These are phyloP conservation scores for Pemphredon lugubris DNA, from an alignment of 2,888 invertebrate species.

Conservation along the genomic window DNA sequence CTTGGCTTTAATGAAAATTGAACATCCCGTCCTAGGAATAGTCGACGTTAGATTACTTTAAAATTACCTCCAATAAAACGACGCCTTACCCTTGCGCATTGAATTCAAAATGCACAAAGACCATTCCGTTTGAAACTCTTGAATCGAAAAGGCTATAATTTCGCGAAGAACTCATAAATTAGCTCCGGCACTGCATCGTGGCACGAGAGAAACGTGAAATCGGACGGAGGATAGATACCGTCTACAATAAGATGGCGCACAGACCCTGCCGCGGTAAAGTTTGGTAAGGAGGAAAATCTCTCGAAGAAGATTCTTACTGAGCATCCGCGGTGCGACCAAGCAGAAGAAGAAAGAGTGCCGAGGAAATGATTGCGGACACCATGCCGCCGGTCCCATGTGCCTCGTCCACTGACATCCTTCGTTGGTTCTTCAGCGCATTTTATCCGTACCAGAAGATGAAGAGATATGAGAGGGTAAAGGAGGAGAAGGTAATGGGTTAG, in stretches of 20 bases:
- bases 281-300: background rate
- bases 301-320: constrained; percentile 71
- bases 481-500: background rate
- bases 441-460: constrained; percentile 23
- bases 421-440: constrained; percentile 64
- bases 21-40: no score
- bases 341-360: constrained; percentile 69
- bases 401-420: constrained; percentile 64
- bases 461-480: background rate
- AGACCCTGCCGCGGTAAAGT: no score
- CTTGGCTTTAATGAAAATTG: no score
- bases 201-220: background rate
- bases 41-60: no score
- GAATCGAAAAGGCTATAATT: no score
- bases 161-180: no score
- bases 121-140: no score
- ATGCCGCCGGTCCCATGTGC: constrained; percentile 64
- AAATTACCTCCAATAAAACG: no score
- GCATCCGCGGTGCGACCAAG: constrained; percentile 71
- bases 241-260: constrained; percentile 4
- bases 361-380: constrained; percentile 64
- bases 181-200: no score
- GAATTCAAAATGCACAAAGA: no score
- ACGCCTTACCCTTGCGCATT: no score
- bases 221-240: background rate